Base-by-base conservation (phyloP, 1,140 invertebrate species). In the Drosophila cardini region DNA sequence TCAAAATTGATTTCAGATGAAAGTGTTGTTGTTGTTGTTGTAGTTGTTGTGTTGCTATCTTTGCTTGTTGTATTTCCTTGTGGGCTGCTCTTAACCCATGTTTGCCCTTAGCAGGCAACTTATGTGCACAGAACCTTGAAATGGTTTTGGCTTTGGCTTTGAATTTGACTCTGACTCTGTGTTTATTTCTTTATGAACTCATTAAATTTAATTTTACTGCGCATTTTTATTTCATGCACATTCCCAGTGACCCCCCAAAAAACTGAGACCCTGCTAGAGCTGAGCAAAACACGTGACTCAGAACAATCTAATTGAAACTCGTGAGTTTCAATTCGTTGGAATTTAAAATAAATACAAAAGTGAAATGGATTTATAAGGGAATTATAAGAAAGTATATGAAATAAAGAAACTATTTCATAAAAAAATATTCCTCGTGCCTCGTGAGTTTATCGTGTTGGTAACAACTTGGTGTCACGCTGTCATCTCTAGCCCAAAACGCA, bases 151-250 rank as follows among this genome's bases (percentile, higher is more conserved):
- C 70, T 62, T 70, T 52, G 50, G 55, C 62, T 82, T 55, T 72
- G 60, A 48, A 58, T 82, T 55, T 72, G 60, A 45, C 45, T 71
- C 60, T 74, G 63, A 60, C 21, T 73, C 34, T 38, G 21, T 52
- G 46, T 71, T 71, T 72, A 63, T 72, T 72, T 67, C 60, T 79
- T 87, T 82, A 74, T 84, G 84, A 80, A 89, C 82, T 84, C 80
- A 89, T 89, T 80, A 89, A 84, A 89, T 82, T 72, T 57, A 67
- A 80, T 77, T 74, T 74, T 78, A 61, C 70, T 70, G 57, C 73
- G 74, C 71, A 75, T 87, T 80, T 89, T 61, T 68, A 80, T 80
- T 80, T 78, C 62, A 55, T 52, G 64, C 80, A 86, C 83, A 76
- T 78, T 69, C 63, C 52, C 69, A 58, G 45, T 79, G 72, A 82